A percentile compares a stretch with the other conserved stretches of the same genome.
Evolutionary conservation across 64 coral and sea anemone species (phyloP).

Genomic region (Montipora sp.): DNA sequence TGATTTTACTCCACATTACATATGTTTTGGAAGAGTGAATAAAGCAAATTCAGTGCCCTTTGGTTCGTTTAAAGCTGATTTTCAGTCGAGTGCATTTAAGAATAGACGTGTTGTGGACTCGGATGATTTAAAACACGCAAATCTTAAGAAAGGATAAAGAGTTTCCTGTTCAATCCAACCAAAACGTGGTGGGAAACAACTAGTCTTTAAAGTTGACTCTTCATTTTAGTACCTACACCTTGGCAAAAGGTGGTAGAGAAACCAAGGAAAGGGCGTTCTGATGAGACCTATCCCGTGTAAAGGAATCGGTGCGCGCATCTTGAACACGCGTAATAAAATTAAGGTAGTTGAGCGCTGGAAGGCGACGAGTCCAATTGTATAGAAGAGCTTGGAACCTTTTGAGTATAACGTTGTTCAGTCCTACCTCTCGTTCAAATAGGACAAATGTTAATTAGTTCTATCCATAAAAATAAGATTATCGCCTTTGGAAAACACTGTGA

Average conservation of each 20-base stretch:
- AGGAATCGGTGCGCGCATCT: too few species aligned
- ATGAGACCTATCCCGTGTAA: too few species aligned
- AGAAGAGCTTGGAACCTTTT: too few species aligned
- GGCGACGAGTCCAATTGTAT: too few species aligned
- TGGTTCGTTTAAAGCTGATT: neutral
- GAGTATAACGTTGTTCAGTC: neutral
- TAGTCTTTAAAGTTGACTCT: too few species aligned
- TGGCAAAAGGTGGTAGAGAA: too few species aligned
- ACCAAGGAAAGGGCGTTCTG: too few species aligned
- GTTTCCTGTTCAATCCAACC: neutral
- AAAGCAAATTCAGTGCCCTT: neutral
- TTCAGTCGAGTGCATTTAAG: neutral
- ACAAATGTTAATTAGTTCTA: neutral
- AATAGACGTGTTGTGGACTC: neutral
- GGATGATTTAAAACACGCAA: neutral
- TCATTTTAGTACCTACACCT: too few species aligned
- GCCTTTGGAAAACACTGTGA: neutral
- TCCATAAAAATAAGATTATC: neutral
- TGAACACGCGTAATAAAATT: too few species aligned
- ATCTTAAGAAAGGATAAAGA: neutral
- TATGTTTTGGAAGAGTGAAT: neutral
- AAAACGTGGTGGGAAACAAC: too few species aligned
- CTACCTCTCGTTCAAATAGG: neutral
- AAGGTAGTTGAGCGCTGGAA: too few species aligned
- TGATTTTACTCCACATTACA: neutral